Conservation (phyloP, 1,140 invertebrate species). For the Zaprionus davidi region DNA sequence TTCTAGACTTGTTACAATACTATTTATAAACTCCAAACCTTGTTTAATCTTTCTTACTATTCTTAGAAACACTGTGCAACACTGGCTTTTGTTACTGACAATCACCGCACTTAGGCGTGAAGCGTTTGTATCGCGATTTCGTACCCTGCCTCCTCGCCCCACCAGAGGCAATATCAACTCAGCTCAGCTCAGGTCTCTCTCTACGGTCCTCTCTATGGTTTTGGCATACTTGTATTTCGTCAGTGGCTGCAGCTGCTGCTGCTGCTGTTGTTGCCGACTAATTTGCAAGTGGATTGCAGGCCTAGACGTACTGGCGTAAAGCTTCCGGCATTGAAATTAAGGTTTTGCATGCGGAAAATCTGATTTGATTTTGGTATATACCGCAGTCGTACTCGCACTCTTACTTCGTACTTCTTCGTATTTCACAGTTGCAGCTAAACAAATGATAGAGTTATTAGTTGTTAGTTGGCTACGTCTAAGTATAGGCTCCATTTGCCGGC, state of each 20-base stretch:
- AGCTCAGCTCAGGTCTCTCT: constrained; percentile 20
- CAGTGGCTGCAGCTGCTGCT: constrained; percentile 42
- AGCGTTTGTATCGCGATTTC: constrained; percentile 56
- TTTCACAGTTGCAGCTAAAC: constrained; percentile 40
- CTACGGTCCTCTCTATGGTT: constrained; percentile 19
- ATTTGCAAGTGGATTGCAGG: constrained; percentile 74
- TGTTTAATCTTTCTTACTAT: too few relatives aligned
- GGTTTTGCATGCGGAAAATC: constrained; percentile 66
- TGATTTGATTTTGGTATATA: constrained; percentile 51
- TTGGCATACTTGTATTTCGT: constrained; percentile 38
- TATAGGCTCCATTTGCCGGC: constrained; percentile 19
- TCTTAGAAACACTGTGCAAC: constrained; percentile 33
- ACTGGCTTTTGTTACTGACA: constrained; percentile 51
- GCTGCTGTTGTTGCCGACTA: constrained; percentile 48
- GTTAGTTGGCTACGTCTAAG: constrained; percentile 51
- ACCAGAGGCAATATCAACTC: constrained; percentile 29
- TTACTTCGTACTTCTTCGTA: background rate
- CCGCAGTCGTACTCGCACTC: background rate
- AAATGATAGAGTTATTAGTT: constrained; percentile 71
- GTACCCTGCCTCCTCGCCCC: constrained; percentile 15
- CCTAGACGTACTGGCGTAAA: constrained; percentile 41
- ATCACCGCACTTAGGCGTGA: constrained; percentile 69
- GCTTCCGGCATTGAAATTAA: constrained; percentile 78
- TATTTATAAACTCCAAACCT: too few relatives aligned
- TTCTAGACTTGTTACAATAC: too few relatives aligned